Evolutionary conservation across 2,888 invertebrate species (phyloP), one percentile per base, ranked within the genome.

Genomic region (Orthosia gothica): DNA sequence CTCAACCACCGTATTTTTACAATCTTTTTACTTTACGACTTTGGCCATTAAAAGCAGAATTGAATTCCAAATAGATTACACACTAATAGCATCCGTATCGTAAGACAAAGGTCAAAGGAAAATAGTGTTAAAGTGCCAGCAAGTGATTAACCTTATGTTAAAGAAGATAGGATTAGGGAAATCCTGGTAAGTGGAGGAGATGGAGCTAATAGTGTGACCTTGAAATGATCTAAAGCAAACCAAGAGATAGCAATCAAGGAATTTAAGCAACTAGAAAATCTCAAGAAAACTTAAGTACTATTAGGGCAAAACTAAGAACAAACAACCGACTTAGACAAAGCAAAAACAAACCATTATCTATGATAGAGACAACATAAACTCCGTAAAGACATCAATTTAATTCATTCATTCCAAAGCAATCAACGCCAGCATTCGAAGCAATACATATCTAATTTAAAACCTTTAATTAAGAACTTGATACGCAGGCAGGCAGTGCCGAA

Each of bases 401-500:
- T 45, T 26, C 13, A 78, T 52, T 26, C 9, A 67, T 12, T 40
- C 12, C 32, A 13, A 50, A 59, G 47, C 63, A 70, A 70, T 82
- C 78, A 70, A 11, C 63, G 54, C 58, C 13, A 66, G 12, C 58
- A 62, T 50, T 80, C 57, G 58, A 23, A 65, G 54, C 54, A 59
- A 84, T 70, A 81, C 61, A 70, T 74, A 73, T 50, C 54, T 59
- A 66, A 79, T 76, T 79, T 84, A 72, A 76, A 82, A 73, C 76
- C 74, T 78, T 72, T 79, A 76, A 81, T 87, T 81, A 81, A 79
- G 70, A 80, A 84, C 66, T 75, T 57, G 72, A 75, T 84, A 77
- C 72, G 55, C 59, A 57, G 59, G 67, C 64, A 65, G 63, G 70
- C 67, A 63, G 63, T 73, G 59, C 63, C 65, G 69, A 75, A 58